These are phyloP conservation scores for Acrobasis consociella DNA, from an alignment of 2,888 invertebrate species.

Conservation along the genomic window DNA sequence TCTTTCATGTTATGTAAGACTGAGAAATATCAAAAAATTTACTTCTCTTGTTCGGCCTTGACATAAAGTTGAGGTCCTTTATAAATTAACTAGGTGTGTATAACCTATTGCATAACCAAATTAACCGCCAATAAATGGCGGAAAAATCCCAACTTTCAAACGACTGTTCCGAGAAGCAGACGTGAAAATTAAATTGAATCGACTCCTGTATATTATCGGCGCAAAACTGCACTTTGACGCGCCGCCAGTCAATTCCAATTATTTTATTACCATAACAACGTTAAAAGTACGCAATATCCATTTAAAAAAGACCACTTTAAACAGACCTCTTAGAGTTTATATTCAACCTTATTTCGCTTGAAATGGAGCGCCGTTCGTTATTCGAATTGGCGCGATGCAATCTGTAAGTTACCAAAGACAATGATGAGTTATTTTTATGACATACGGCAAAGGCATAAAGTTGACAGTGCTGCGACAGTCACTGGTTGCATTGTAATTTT, in stretches of 20 bases:
- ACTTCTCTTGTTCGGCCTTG: too few relatives aligned
- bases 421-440: constrained; percentile 6
- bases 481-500: constrained; percentile 1
- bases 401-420: constrained; percentile 19
- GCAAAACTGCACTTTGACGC: constrained; percentile 27
- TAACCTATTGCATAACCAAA: too few relatives aligned
- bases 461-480: constrained; percentile 8
- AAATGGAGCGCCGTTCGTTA: constrained; percentile 10
- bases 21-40: too few relatives aligned
- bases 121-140: constrained; percentile 15
- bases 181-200: constrained; percentile 27
- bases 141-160: constrained; percentile 27
- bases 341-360: constrained; percentile 4
- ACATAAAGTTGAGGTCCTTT: too few relatives aligned
- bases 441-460: constrained; percentile 20
- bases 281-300: constrained; percentile 24
- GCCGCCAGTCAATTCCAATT: constrained; percentile 31
- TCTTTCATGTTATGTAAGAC: too few relatives aligned
- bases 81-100: too few relatives aligned
- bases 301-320: constrained; percentile 23
- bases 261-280: constrained; percentile 31
- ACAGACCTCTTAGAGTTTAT: constrained; percentile 6
- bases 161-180: constrained; percentile 24
- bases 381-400: constrained; percentile 13
- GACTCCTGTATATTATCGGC: constrained; percentile 19